Evolutionary conservation across 2,113 vertebrate genomes (phyloP), one percentile per base, ranked within the genome.

Genomic region (Clarias macrocephalus): DNA sequence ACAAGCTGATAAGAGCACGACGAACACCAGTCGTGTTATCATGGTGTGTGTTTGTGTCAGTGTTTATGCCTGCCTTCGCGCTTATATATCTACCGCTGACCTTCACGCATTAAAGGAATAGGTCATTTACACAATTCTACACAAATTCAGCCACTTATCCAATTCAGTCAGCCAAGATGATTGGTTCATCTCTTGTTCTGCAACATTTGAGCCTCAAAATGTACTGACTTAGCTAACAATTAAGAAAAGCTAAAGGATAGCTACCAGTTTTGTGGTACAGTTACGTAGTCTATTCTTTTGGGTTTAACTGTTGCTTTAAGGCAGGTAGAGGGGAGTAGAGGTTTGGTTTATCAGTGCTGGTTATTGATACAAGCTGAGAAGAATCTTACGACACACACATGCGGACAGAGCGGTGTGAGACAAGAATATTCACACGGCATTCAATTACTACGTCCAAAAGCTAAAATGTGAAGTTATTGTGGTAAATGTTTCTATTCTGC

Each of bases 281-380:
- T 52, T n/a, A 52, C 48, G 48, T 48, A 48, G 48, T 52, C 16
- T 11, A 15, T 42, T 82, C 5, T 82, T 65, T 37, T 28, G 0
- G 18, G 52, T 9, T 42, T 66, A 57, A 30, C 25, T 70, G 48
- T 56, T 30, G 56, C 83, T 60, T 72, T 85, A 85, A 75, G 68
- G 68, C 21, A 59, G 70, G 12, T n/a, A 65, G 21, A 75, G 83
- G 30, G 48, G 33, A 30, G 30, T 25, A 79, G 4, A 21, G 18
- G 30, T 56, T 18, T 33, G n/a, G n/a, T 80, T 80, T 80, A 80
- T 80, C 77, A 80, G 56, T 8, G 5, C 84, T 52, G 37, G 16
- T n/a, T n/a, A 86, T 73, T 5, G 90, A 92, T 84, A 91, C 65
- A 33, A 60, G 86, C 91, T 93, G 94, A 90, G 94, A 94, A 93